These are phyloP conservation scores for Anthophora plumipes DNA, from an alignment of 2,888 invertebrate species.

Conservation along the genomic window DNA sequence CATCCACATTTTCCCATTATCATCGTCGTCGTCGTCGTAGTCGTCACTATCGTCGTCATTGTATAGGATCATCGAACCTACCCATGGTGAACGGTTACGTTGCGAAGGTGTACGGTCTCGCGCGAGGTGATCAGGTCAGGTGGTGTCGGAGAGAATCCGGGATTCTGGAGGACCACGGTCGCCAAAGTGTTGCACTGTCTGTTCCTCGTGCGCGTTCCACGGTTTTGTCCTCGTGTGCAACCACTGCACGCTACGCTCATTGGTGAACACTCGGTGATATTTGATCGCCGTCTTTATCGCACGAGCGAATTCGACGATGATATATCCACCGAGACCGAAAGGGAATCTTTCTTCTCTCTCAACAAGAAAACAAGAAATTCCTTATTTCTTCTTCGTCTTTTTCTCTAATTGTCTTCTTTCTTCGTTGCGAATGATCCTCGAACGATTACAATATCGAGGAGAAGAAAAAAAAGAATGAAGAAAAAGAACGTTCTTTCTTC, in stretches of 20 bases:
- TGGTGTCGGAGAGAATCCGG: constrained; percentile 39
- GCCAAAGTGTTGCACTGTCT: constrained; percentile 74
- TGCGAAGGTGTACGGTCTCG: constrained; percentile 33
- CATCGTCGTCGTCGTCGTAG: not conserved
- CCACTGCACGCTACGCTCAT: constrained; percentile 77
- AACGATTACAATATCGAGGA: no score
- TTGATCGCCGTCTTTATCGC: constrained; percentile 72
- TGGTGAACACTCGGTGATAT: constrained; percentile 76
- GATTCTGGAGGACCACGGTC: constrained; percentile 59
- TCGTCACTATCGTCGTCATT: not conserved
- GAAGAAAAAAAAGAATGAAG: no score
- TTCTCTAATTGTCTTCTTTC: not conserved
- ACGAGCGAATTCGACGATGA: constrained; percentile 58
- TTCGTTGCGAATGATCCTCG: not conserved
- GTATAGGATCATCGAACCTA: constrained; percentile 44
- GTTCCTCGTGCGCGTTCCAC: constrained; percentile 76
- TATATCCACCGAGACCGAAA: constrained; percentile 34
- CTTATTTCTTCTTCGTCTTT: not conserved
- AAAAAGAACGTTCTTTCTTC: no score
- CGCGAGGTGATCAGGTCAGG: constrained; percentile 34
- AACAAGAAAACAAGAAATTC: not conserved
- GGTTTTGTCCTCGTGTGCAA: constrained; percentile 75
- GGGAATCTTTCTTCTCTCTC: not conserved
- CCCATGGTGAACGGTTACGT: constrained; percentile 73
- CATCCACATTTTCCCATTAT: not conserved